These are phyloP conservation scores for Chirona hameri DNA, from an alignment of 2,888 invertebrate genomes.

Conservation along the genomic window DNA sequence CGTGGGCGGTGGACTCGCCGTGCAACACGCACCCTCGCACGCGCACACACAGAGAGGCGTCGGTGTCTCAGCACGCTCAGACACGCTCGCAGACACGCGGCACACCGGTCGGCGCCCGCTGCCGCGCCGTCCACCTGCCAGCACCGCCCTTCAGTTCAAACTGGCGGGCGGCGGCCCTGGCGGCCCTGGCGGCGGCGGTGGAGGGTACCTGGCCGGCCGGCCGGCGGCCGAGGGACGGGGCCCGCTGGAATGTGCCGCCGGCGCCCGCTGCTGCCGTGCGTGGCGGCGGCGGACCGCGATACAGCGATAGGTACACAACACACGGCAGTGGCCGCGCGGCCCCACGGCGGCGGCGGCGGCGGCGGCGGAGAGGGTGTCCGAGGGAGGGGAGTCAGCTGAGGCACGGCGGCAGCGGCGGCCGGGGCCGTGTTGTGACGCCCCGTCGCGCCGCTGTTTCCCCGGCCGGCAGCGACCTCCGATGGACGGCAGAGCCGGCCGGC, in stretches of 20 bases:
- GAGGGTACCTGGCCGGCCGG: background rate
- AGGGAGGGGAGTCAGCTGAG: background rate
- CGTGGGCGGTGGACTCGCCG: background rate
- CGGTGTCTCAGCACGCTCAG: background rate
- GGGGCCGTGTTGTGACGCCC: background rate
- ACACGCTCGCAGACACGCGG: background rate
- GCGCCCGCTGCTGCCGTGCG: background rate
- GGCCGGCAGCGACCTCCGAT: background rate
- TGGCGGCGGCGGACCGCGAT: background rate
- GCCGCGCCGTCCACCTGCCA: background rate
- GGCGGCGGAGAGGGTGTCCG: background rate
- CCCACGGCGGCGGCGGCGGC: background rate
- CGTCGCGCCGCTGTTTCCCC: background rate
- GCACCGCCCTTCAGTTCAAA: constrained; percentile 3
- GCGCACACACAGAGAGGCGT: background rate
- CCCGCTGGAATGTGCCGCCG: constrained; percentile 10
- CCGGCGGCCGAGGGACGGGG: background rate
- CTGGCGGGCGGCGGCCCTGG: background rate
- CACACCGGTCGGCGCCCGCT: background rate
- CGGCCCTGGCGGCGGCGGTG: background rate
- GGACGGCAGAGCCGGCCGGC: no score
- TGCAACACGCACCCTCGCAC: background rate
- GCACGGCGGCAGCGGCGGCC: no score
- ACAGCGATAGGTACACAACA: background rate
- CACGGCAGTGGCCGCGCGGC: no score